Evolutionary conservation across 2,797 vertebrate genomes (phyloP), one percentile per base, ranked within the genome.

Genomic region (Heterohyrax brucei): DNA sequence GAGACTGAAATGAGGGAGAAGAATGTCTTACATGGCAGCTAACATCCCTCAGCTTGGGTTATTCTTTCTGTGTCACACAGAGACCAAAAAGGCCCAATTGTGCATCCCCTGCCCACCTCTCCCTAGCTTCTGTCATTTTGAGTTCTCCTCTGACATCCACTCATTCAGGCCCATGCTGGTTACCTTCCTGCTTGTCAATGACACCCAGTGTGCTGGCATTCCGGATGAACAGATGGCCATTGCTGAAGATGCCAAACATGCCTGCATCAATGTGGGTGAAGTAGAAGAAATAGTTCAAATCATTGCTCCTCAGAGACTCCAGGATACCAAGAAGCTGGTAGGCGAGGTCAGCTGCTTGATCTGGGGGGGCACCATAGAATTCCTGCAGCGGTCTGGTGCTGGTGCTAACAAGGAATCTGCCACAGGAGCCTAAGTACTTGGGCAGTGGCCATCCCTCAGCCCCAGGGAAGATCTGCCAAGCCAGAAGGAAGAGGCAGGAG

Each of bases 361-460:
- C 98, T 0, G 98, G 94, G 1, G 98, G 89, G 0, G 98, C 96
- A 0, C 73, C 44, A 1, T 98, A 99, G 97, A 98, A 98, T 80
- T 98, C 98, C 0, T 96, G 98, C 90, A 99, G 95, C 1, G 98
- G 98, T 70, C 91, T 98, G 75, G 98, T 98, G 95, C 98, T 98
- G 77, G 98, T 98, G 1, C 98, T 99, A 95, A 99, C 98, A 91
- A 99, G 85, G 95, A 99, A 91, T 70, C 99, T 98, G 88, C 99
- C 99, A 0, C 99, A 99, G 53, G 99, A 99, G 68, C 99, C 99
- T 91, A 99, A 97, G 96, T 99, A 99, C 96, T 98, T 98, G 0
- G 99, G 98, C 97, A 99, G 99, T 1, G 99, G 99, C 99, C 99
- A 99, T 46, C 99, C 99, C 93, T 99, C 99, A 0, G 98, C 98